phyloP scores from a whole-genome alignment of 2,797 vertebrate genomes.

The Ceryle rudis region DNA sequence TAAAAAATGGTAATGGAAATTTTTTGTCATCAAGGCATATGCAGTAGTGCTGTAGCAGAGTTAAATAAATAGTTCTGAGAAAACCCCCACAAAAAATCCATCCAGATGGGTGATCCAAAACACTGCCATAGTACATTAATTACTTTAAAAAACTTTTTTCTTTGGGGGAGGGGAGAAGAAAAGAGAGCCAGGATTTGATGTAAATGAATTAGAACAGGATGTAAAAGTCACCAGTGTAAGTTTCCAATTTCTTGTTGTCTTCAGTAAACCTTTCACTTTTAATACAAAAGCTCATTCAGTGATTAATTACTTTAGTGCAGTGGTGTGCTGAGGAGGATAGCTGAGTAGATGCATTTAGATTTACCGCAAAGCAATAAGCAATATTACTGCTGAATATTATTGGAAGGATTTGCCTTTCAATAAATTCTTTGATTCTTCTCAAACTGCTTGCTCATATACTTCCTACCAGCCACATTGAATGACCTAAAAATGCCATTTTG shows the following conservation, averaged over 20 bases:
- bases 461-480: background rate
- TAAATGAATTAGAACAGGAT: background rate
- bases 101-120: background rate
- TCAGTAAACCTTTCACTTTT: background rate
- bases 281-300: background rate
- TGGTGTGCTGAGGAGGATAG: background rate
- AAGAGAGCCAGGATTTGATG: background rate
- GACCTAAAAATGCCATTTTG: slow-evolving; percentile 37
- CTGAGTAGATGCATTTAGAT: background rate
- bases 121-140: background rate
- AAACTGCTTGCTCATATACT: background rate
- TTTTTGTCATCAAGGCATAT: background rate
- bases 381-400: slow-evolving; percentile 48
- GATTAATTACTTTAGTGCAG: background rate
- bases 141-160: background rate
- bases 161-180: background rate
- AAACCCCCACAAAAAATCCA: background rate
- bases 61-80: background rate
- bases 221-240: background rate
- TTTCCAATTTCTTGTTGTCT: background rate
- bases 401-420: slow-evolving; percentile 37
- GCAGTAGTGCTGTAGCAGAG: background rate
- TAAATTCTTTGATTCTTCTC: background rate
- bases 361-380: slow-evolving; percentile 9
- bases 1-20: background rate